A percentile compares a stretch with the other conserved stretches of the same genome.
Evolutionary conservation across 2,113 vertebrate species (phyloP).

Genomic region (Marmota flaviventris): DNA sequence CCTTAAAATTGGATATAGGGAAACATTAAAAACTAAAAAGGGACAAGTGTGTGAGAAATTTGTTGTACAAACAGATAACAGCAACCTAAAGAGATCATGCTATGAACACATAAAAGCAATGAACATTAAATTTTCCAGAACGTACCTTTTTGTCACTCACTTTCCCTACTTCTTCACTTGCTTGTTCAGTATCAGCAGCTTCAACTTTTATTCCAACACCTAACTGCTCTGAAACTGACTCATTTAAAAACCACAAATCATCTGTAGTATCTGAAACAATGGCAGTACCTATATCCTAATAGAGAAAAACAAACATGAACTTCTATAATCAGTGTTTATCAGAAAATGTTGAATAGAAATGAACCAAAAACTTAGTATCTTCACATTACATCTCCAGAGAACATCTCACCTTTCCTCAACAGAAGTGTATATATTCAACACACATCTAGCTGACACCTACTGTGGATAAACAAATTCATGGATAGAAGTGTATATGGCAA

Average conservation of each 20-base stretch:
- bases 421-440: not conserved
- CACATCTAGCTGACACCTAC: not conserved
- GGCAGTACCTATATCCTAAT: constrained; percentile 96
- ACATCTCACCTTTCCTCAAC: not conserved
- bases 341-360: not conserved
- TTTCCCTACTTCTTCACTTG: constrained; percentile 82
- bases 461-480: not conserved
- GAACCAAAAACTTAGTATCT: constrained; percentile 12
- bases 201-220: constrained; percentile 92
- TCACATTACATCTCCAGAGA: constrained; percentile 40
- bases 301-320: constrained; percentile 82
- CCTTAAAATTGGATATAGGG: not conserved
- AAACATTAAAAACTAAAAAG: not conserved
- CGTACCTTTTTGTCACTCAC: constrained; percentile 88
- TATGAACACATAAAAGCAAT: not conserved
- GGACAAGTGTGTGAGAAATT: not conserved
- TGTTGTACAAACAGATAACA: not conserved
- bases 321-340: constrained; percentile 52
- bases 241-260: constrained; percentile 96
- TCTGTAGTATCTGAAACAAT: constrained; percentile 98
- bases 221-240: constrained; percentile 93
- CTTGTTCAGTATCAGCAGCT: constrained; percentile 83
- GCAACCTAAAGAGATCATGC: not conserved
- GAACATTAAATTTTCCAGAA: not conserved
- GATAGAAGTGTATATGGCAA: not conserved